Evolutionary conservation across 2,113 vertebrate species (phyloP).

Genomic region (Spea multiplicata): DNA sequence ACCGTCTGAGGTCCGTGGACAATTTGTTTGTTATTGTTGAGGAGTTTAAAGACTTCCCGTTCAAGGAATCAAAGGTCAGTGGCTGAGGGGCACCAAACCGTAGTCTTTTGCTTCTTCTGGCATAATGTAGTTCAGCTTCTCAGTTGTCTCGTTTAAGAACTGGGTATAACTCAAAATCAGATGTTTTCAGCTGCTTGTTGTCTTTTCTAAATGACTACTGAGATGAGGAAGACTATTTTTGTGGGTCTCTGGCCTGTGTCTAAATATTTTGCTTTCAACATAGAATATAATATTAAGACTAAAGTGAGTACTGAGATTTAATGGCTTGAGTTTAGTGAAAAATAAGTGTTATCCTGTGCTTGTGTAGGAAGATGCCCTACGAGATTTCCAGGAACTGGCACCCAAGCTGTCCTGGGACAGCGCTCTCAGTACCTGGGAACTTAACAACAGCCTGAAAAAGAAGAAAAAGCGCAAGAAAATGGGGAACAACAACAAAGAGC

Average conservation of each 20-base stretch:
- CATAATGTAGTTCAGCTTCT: too few species aligned
- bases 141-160: too few species aligned
- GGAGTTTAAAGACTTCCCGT: slow-evolving; percentile 81
- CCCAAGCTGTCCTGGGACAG: slow-evolving; percentile 80
- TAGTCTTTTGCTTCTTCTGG: background rate
- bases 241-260: too few species aligned
- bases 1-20: slow-evolving; percentile 87
- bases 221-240: too few species aligned
- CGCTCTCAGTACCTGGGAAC: slow-evolving; percentile 84
- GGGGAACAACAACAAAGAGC: slow-evolving; percentile 37
- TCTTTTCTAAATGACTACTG: too few species aligned
- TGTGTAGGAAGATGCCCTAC: slow-evolving; percentile 81
- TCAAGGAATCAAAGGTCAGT: slow-evolving; percentile 87
- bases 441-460: slow-evolving; percentile 87
- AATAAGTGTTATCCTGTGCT: background rate
- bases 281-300: too few species aligned
- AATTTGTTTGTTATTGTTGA: slow-evolving; percentile 93
- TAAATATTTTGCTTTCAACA: too few species aligned
- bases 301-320: too few species aligned
- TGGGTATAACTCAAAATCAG: background rate
- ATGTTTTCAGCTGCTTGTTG: too few species aligned
- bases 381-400: slow-evolving; percentile 82
- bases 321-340: too few species aligned
- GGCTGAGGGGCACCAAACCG: fast-evolving
- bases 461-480: slow-evolving; percentile 76